Conservation (phyloP, 2,797 vertebrate species). For the Epinephelus malabaricus region DNA sequence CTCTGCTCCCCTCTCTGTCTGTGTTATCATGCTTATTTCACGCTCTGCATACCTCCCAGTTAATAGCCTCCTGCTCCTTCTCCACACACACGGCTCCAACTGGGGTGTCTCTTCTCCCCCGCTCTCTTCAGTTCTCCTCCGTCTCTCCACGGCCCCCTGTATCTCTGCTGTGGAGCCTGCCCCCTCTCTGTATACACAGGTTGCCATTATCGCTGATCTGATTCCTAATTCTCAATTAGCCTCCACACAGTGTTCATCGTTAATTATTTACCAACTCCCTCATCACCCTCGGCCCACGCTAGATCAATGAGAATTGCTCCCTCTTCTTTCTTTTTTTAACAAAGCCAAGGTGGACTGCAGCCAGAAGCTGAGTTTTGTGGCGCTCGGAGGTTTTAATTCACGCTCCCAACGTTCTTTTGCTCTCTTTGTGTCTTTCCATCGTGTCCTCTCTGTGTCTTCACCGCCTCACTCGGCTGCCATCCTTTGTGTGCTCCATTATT, state of each 20-base stretch:
- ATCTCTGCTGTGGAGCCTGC: constrained; percentile 10
- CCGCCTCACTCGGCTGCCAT: constrained; percentile 42
- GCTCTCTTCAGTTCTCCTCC: constrained; percentile 23
- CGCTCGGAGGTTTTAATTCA: constrained; percentile 52
- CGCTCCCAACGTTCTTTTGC: constrained; percentile 15
- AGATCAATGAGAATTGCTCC: constrained; percentile 60
- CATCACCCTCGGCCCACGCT: constrained; percentile 53
- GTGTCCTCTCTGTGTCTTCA: constrained; percentile 41
- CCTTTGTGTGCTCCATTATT: constrained; percentile 57
- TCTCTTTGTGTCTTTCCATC: constrained; percentile 53
- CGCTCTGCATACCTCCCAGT: constrained; percentile 72
- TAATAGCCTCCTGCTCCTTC: constrained; percentile 71
- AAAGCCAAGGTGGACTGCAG: constrained; percentile 48
- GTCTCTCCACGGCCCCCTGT: constrained; percentile 40
- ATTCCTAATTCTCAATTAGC: constrained; percentile 80
- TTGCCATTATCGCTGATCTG: constrained; percentile 75
- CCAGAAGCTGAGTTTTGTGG: constrained; percentile 49
- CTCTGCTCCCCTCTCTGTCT: constrained; percentile 37
- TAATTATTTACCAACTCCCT: constrained; percentile 79
- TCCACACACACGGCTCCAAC: constrained; percentile 31
- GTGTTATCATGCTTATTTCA: constrained; percentile 78
- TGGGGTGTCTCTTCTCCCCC: constrained; percentile 37
- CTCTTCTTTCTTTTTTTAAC: constrained; percentile 38
- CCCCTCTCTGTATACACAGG: constrained; percentile 52
- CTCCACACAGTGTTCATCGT: constrained; percentile 58